These are phyloP conservation scores for Megalops cyprinoides DNA, from an alignment of 2,797 vertebrate genomes.

Conservation along the genomic window DNA sequence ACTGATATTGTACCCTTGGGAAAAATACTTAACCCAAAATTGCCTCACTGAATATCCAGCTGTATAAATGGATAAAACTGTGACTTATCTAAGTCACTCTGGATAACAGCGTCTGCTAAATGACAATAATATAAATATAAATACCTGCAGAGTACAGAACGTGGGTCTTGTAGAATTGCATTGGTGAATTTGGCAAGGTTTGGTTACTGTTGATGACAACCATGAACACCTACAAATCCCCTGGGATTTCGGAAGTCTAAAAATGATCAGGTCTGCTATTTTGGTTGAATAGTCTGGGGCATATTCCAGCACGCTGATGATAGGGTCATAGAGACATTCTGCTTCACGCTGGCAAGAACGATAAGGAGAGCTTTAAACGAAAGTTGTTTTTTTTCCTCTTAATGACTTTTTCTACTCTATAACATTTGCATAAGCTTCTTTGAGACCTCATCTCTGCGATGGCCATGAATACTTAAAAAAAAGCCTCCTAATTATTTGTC, in stretches of 20 bases:
- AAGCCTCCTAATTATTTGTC: constrained; percentile 2
- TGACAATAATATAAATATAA: too few relatives aligned
- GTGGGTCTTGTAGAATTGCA: too few relatives aligned
- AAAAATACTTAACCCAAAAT: too few relatives aligned
- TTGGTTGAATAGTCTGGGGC: neutral
- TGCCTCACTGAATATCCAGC: too few relatives aligned
- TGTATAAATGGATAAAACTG: too few relatives aligned
- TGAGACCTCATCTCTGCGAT: constrained; percentile 13
- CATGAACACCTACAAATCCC: neutral
- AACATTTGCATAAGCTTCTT: constrained; percentile 18
- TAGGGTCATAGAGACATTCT: neutral
- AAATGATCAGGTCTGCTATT: neutral
- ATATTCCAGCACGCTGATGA: neutral
- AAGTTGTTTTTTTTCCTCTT: neutral
- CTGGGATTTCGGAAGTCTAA: neutral
- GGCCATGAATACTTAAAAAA: neutral
- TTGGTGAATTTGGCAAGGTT: too few relatives aligned
- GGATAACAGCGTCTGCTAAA: too few relatives aligned
- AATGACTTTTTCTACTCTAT: neutral
- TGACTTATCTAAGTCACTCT: too few relatives aligned
- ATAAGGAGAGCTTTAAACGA: neutral
- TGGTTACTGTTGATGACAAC: neutral
- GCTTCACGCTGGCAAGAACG: neutral
- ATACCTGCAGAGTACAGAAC: too few relatives aligned
- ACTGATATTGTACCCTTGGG: too few relatives aligned